phyloP scores from a whole-genome alignment of 2,113 vertebrate species.

The Tachysurus fulvidraco region DNA sequence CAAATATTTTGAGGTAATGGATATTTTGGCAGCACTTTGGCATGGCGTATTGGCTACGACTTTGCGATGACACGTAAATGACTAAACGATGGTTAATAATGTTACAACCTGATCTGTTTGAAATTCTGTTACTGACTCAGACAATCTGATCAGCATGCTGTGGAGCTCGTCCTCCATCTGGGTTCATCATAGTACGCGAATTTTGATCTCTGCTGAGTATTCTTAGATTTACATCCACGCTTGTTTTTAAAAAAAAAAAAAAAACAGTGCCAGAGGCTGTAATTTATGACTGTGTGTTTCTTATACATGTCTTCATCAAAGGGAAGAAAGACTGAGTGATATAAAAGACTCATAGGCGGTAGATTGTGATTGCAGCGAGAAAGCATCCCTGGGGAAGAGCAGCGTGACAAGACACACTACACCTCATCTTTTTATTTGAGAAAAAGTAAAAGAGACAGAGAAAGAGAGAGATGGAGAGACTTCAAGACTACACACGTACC shows the following conservation, averaged over 20 bases:
- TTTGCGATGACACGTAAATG: background rate
- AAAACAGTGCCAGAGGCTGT: background rate
- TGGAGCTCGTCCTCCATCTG: background rate
- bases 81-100: background rate
- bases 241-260: too few species aligned
- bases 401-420: conserved; percentile 18
- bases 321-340: conserved; percentile 16
- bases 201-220: conserved; percentile 6
- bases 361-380: conserved; percentile 45
- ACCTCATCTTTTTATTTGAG: conserved; percentile 31
- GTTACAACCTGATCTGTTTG: background rate
- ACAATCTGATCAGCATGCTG: conserved; percentile 16
- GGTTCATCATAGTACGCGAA: conserved; percentile 8
- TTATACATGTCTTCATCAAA: conserved; percentile 31
- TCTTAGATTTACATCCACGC: conserved; percentile 27
- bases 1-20: background rate
- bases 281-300: conserved; percentile 35
- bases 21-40: background rate
- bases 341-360: conserved; percentile 7
- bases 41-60: background rate
- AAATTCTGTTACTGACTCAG: conserved; percentile 7
- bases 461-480: conserved; percentile 27
- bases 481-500: conserved; percentile 61
- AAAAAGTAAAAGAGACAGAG: background rate
- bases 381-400: conserved; percentile 6